A percentile compares a stretch with the other conserved stretches of the same genome.
These are phyloP conservation scores for Ptychochromis oligacanthus DNA, from an alignment of 2,113 vertebrate genomes.

Conservation along the genomic window DNA sequence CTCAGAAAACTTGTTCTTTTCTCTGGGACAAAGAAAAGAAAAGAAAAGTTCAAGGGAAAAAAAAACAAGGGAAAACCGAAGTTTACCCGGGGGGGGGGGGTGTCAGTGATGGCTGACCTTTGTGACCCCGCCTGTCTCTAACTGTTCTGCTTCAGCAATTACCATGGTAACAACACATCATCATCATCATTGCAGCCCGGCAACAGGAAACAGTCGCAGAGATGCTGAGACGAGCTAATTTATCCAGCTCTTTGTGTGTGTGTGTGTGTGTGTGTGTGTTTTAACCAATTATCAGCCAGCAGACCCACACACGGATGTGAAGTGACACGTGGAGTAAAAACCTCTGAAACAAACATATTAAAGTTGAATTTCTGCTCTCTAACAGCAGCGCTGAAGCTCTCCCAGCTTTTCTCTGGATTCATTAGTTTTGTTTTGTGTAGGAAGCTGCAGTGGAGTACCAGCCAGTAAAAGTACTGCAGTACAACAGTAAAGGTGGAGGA, in stretches of 20 bases:
- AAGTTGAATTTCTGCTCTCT: background rate
- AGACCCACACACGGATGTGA: background rate
- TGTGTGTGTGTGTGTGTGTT: conserved; percentile 9
- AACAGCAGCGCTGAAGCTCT: background rate
- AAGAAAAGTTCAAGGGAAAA: background rate
- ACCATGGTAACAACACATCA: conserved; percentile 57
- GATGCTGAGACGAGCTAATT: conserved; percentile 26
- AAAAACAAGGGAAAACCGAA: background rate
- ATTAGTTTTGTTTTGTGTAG: background rate
- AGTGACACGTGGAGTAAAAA: conserved; percentile 11
- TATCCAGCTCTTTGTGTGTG: background rate
- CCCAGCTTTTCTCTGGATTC: background rate
- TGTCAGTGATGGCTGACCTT: conserved; percentile 21
- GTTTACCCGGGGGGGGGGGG: background rate
- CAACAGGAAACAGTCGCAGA: conserved; percentile 32
- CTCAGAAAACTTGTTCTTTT: background rate
- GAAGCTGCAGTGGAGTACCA: background rate
- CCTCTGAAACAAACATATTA: background rate
- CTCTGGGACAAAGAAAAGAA: background rate
- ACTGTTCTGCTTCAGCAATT: conserved; percentile 52
- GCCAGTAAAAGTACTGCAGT: background rate
- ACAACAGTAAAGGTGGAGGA: background rate
- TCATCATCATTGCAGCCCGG: conserved; percentile 17
- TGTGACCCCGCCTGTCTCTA: conserved; percentile 30
- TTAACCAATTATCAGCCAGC: conserved; percentile 39